These are phyloP conservation scores for Biston betularia DNA, from an alignment of 2,888 invertebrate genomes.

Conservation along the genomic window DNA sequence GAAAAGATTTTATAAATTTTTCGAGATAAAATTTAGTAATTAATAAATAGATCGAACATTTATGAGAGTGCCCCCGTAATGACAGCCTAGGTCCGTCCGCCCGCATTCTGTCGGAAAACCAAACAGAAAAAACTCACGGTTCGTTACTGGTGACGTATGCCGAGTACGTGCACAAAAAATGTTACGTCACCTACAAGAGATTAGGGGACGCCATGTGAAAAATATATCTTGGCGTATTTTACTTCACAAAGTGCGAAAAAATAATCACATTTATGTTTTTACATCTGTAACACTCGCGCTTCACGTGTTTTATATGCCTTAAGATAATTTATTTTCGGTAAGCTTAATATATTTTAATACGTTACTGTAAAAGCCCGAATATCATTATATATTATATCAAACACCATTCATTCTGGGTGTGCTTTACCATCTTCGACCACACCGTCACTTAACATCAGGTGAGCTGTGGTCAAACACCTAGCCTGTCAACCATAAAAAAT, in stretches of 20 bases:
- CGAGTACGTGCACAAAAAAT: slow-evolving; percentile 22
- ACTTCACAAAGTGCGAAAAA: slow-evolving; percentile 5
- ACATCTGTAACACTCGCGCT: not conserved
- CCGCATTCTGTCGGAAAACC: slow-evolving; percentile 50
- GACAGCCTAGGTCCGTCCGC: slow-evolving; percentile 25
- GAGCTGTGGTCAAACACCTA: too few species aligned
- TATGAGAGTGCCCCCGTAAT: not conserved
- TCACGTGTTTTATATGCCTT: not conserved
- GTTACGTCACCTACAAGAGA: slow-evolving; percentile 24
- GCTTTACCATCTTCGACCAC: too few species aligned
- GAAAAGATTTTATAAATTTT: too few species aligned
- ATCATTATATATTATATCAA: too few species aligned
- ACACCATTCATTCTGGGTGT: too few species aligned
- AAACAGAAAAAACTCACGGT: slow-evolving; percentile 54
- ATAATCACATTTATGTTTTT: slow-evolving; percentile 13
- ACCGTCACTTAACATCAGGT: too few species aligned
- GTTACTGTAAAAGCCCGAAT: too few species aligned
- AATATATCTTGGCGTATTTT: slow-evolving; percentile 28
- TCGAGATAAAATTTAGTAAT: too few species aligned
- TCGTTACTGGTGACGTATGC: slow-evolving; percentile 51
- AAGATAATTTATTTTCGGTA: not conserved
- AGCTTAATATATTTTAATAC: too few species aligned
- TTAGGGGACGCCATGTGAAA: slow-evolving; percentile 20
- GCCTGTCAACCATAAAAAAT: too few species aligned
- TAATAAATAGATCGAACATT: too few species aligned